Evolutionary conservation across 2,888 invertebrate species (phyloP), one percentile per base, ranked within the genome.

Genomic region (Ophioninae sp.): DNA sequence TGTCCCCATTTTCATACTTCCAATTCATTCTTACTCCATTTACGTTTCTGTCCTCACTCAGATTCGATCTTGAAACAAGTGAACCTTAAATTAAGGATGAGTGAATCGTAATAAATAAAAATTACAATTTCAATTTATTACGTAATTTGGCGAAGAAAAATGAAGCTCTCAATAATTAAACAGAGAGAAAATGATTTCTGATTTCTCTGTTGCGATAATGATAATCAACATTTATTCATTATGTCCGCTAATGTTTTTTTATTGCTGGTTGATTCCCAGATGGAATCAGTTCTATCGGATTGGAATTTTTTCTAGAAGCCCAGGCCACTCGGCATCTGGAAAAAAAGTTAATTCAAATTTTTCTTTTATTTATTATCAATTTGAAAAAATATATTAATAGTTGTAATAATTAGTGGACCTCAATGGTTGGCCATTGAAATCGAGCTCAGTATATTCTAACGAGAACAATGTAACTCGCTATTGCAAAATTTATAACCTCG

Each of bases 401-500:
- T 50, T 50, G 50, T 50, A 50, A 50, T 50, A 50, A 50, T 50
- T 13, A 50, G 50, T 10, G 13, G 50, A 50, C 13, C 50, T 50
- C 13, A 50, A 50, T 50, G 3, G 10, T 50, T 50, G 10, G 17
- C 10, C 3, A 50, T 13, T 50, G 13, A 41, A 23, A 21, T 68
- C 17, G 21, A 23, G 17, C 8, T 30, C 7, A 59, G 57, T 64
- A n/a, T 30, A 69, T 74, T 69, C 59, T 65, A 77, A 73, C 61
- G 73, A 77, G 67, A 13, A 17, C 67, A 21, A 20, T 73, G 13
- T 39, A 39, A 30, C 59, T 69, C 68, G 56, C 8, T 77, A 69
- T 86, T 75, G 78, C 81, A 70, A 86, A 87, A 88, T 84, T 81
- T 84, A 69, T 86, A 88, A 88, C 87, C 90, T 73, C 87, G 87